These are phyloP conservation scores for Keiferia lycopersicella DNA, from an alignment of 2,888 invertebrate species.

Conservation along the genomic window DNA sequence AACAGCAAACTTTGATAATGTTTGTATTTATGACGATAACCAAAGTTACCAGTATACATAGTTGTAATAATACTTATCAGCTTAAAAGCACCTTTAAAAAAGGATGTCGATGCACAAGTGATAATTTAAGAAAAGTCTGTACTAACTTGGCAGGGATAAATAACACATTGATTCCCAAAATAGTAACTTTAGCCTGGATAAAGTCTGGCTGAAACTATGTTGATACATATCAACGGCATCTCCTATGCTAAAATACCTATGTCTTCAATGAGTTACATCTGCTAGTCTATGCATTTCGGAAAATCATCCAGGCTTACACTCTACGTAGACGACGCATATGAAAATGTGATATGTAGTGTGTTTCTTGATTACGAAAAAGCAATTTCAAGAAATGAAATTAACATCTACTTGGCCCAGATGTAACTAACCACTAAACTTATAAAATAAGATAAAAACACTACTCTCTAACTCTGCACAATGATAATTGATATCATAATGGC, in stretches of 20 bases:
- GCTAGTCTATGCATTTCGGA: background rate
- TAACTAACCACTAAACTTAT: conserved; percentile 5
- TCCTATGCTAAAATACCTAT: conserved; percentile 11
- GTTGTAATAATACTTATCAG: conserved; percentile 20
- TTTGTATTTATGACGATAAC: background rate
- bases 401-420: background rate
- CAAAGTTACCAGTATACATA: background rate
- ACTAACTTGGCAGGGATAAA: conserved; percentile 9
- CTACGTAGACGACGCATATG: too few relatives aligned
- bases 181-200: conserved; percentile 22
- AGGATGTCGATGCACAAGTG: conserved; percentile 14
- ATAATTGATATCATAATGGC: conserved; percentile 38
- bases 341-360: too few relatives aligned
- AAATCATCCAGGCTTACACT: too few relatives aligned
- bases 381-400: too few relatives aligned
- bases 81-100: conserved; percentile 18
- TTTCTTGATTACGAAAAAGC: too few relatives aligned
- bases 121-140: background rate
- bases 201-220: conserved; percentile 18
- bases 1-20: background rate
- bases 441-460: conserved; percentile 39
- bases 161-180: background rate
- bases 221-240: conserved; percentile 35
- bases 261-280: conserved; percentile 1
- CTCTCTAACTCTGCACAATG: conserved; percentile 53